These are phyloP conservation scores for Cremastinae sp. DNA, from an alignment of 2,888 invertebrate genomes.

Conservation along the genomic window DNA sequence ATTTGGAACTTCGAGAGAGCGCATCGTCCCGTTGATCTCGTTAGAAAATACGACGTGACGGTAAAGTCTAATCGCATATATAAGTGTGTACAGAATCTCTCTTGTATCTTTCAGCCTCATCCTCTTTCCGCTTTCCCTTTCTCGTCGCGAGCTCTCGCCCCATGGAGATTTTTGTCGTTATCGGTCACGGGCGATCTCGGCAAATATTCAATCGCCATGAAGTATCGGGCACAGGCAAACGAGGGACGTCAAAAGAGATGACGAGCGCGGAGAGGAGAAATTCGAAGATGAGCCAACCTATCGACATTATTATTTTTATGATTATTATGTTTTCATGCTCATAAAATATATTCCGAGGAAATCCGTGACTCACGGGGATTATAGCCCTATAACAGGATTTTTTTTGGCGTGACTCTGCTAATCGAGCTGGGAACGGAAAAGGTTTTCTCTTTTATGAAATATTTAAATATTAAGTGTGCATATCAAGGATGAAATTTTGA, in stretches of 20 bases:
- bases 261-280: slow-evolving; percentile 33
- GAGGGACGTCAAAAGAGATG: slow-evolving; percentile 33
- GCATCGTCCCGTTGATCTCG: slow-evolving; percentile 52
- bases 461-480: too few relatives aligned
- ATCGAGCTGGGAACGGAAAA: slow-evolving; percentile 8
- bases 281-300: slow-evolving; percentile 24
- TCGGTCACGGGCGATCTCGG: slow-evolving; percentile 56
- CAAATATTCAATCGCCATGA: slow-evolving; percentile 59
- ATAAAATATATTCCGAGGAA: slow-evolving; percentile 27
- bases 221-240: slow-evolving; percentile 39
- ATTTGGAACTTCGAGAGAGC: slow-evolving; percentile 36
- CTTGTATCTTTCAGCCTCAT: background rate
- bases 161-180: slow-evolving; percentile 55
- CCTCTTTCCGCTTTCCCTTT: too few relatives aligned
- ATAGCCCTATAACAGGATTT: slow-evolving; percentile 28
- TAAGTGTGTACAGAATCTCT: slow-evolving; percentile 1
- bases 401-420: slow-evolving; percentile 18
- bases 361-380: slow-evolving; percentile 38
- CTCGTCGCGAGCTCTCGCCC: slow-evolving; percentile 7
- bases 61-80: slow-evolving; percentile 27
- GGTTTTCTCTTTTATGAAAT: too few relatives aligned
- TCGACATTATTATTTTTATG: background rate
- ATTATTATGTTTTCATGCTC: too few relatives aligned
- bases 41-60: slow-evolving; percentile 57
- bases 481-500: too few relatives aligned